These are phyloP conservation scores for Eumaeus atala DNA, from an alignment of 1,140 invertebrate genomes.

Conservation along the genomic window DNA sequence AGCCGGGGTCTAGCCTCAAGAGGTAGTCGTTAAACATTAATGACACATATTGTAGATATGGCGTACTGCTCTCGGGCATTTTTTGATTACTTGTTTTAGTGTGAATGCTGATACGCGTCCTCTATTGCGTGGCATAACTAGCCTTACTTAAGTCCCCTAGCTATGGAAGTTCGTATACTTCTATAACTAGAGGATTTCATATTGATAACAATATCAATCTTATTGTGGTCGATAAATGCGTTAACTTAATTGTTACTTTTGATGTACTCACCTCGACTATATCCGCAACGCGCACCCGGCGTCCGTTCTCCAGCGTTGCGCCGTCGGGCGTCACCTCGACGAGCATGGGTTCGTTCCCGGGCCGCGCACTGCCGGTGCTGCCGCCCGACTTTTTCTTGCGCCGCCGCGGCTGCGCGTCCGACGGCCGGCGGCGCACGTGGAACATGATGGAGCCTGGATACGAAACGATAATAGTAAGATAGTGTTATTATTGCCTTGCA, in stretches of 20 bases:
- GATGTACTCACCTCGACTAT: constrained; percentile 77
- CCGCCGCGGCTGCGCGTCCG: constrained; percentile 90
- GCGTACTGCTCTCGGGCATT: too few species aligned
- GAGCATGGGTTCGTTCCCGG: constrained; percentile 72
- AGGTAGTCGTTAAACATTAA: too few species aligned
- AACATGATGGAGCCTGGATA: constrained; percentile 93
- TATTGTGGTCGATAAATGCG: too few species aligned
- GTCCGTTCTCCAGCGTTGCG: constrained; percentile 74
- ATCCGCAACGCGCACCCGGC: constrained; percentile 76
- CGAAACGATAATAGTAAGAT: neutral
- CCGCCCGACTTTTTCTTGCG: constrained; percentile 89
- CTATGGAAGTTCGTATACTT: too few species aligned
- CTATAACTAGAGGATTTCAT: too few species aligned
- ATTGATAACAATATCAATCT: neutral
- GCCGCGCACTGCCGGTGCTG: constrained; percentile 63
- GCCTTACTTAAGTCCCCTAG: too few species aligned
- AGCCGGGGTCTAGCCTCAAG: too few species aligned
- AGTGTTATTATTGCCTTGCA: too few species aligned
- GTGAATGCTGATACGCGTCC: too few species aligned
- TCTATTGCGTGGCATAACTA: too few species aligned
- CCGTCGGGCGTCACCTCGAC: constrained; percentile 78
- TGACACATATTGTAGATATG: too few species aligned
- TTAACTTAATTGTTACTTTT: neutral
- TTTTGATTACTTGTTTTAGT: too few species aligned
- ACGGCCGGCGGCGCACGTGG: constrained; percentile 90